phyloP scores from a whole-genome alignment of 2,113 vertebrate genomes.

The Tylochromis polylepis region DNA sequence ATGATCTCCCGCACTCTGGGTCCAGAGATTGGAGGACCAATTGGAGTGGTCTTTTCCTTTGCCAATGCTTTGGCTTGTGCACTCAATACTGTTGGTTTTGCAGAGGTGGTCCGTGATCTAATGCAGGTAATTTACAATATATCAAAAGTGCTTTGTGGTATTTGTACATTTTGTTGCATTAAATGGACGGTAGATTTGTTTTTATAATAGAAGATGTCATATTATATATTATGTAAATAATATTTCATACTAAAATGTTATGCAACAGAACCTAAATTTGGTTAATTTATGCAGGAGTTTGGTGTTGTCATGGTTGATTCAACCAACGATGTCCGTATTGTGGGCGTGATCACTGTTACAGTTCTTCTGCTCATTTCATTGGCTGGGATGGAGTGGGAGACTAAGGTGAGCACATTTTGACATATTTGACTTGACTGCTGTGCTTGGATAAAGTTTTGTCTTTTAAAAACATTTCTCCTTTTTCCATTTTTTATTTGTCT shows the following conservation, averaged over 20 bases:
- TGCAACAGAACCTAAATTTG: neutral
- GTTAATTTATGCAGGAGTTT: conserved; percentile 48
- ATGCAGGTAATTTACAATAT: conserved; percentile 40
- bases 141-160: neutral
- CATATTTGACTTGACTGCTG: neutral
- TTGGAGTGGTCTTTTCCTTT: conserved; percentile 70
- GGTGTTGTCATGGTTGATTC: conserved; percentile 51
- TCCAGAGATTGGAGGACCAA: conserved; percentile 68
- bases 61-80: conserved; percentile 70
- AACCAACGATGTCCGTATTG: conserved; percentile 63
- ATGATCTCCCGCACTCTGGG: conserved; percentile 70
- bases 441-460: neutral
- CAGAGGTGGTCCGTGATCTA: conserved; percentile 68
- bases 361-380: conserved; percentile 65
- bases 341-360: conserved; percentile 66
- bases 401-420: conserved; percentile 52
- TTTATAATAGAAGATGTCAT: neutral
- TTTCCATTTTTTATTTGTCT: neutral
- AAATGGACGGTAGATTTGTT: neutral
- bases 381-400: conserved; percentile 75
- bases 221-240: neutral
- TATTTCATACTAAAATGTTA: neutral
- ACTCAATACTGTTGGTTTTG: conserved; percentile 69
- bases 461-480: neutral
- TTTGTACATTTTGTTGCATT: neutral